Conservation (phyloP, 2,113 vertebrate species). For the Oryctolagus cuniculus region mOryCun1.1 NC_091445.1:43609501-43610000, state of each 20-base stretch:
- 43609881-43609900: not conserved
- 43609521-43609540: not conserved
- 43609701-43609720: not conserved
- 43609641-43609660: not conserved
- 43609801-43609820: not conserved
- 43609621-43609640: not conserved
- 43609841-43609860: not conserved
- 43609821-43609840: not conserved
- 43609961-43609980: not conserved
- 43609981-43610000: not conserved
- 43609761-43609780: not conserved
- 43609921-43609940: not conserved
- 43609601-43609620: not conserved
- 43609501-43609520: accelerated
- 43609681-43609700: not conserved
- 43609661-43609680: not conserved
- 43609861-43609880: not conserved
- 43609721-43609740: not conserved
- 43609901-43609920: not conserved
- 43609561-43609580: too few species aligned
- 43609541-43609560: not conserved
- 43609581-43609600: not conserved
- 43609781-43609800: conserved; percentile 6
- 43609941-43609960: not conserved
- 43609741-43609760: not conserved